phyloP scores from a whole-genome alignment of 2,888 invertebrate species.

The Noctuana brunneofusca region DNA sequence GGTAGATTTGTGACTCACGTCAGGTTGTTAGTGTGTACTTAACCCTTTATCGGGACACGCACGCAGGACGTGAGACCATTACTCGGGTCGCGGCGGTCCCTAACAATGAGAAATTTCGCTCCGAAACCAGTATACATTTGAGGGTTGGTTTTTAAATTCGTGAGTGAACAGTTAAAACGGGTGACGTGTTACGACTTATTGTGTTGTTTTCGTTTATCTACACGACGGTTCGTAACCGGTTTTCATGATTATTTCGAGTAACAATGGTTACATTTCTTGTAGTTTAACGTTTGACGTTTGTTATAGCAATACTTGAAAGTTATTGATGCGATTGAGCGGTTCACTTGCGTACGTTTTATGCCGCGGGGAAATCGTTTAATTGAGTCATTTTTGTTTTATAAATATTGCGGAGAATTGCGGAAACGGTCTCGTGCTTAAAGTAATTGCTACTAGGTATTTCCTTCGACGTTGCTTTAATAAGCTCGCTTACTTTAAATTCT shows the following conservation, averaged over 20 bases:
- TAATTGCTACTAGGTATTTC: constrained; percentile 27
- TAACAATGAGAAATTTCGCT: constrained; percentile 56
- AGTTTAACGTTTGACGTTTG: constrained; percentile 35
- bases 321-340: constrained; percentile 51
- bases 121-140: constrained; percentile 42
- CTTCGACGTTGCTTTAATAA: constrained; percentile 8
- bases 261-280: constrained; percentile 53
- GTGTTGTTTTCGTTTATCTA: constrained; percentile 50
- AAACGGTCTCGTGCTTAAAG: constrained; percentile 19
- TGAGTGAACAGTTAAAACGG: constrained; percentile 59
- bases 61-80: constrained; percentile 81
- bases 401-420: constrained; percentile 16
- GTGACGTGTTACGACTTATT: constrained; percentile 54
- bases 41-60: constrained; percentile 82
- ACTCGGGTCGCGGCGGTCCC: constrained; percentile 65
- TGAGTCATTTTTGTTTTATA: constrained; percentile 30
- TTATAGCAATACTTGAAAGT: constrained; percentile 47
- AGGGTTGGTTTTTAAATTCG: constrained; percentile 50
- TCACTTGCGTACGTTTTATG: constrained; percentile 24
- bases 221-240: constrained; percentile 51
- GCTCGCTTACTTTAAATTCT: neutral
- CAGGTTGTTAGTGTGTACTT: constrained; percentile 81
- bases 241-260: constrained; percentile 50
- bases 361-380: constrained; percentile 31
- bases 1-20: constrained; percentile 82